Base-by-base conservation (phyloP, 1,140 invertebrate genomes). In the Drosophila kohkoa region DNA sequence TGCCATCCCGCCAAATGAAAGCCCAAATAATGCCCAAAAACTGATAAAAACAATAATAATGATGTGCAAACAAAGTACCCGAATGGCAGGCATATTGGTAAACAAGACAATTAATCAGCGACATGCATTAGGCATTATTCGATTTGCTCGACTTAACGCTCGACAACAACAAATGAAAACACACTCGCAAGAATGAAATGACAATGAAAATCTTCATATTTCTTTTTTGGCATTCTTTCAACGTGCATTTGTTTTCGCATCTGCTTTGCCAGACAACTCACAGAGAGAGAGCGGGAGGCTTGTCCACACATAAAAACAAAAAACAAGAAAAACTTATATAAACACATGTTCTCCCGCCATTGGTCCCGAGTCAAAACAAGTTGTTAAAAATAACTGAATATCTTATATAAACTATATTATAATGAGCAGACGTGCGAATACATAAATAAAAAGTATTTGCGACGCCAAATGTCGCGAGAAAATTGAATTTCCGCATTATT, bases 61-160 rank as follows among this genome's bases (percentile, higher is more conserved):
- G 8, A 68, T 25, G 45, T 30, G 2, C 35, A 10, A 38, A 10
- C 35, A 15, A 43, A 66, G 46, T 45, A 8, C 51, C 16, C 3
- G 28, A 25, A 13, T 43, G 63, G 38, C 52, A 35, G 28, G 15
- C 52, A 67, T 3, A 52, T 51, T 38, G 65, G 79, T 82, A 86
- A 86, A 86, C 82, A 86, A 82, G 67, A 30, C 75, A 75, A 87
- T 86, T 79, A 82, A 73, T 87, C 79, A 82, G 71, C 51, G 62
- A 68, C 49, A 67, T 54, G 63, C 74, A 79, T 58, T 76, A 58
- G 76, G 57, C 8, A 74, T 82, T 78, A 71, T 49, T 57, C 58
- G 55, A 46, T 55, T 65, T 71, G 58, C 54, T 65, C 69, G 58
- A 45, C 52, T 62, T 80, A 78, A 75, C 69, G 67, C 32, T 25